phyloP scores from a whole-genome alignment of 1,140 invertebrate genomes.

The Drosophila truncata region DNA sequence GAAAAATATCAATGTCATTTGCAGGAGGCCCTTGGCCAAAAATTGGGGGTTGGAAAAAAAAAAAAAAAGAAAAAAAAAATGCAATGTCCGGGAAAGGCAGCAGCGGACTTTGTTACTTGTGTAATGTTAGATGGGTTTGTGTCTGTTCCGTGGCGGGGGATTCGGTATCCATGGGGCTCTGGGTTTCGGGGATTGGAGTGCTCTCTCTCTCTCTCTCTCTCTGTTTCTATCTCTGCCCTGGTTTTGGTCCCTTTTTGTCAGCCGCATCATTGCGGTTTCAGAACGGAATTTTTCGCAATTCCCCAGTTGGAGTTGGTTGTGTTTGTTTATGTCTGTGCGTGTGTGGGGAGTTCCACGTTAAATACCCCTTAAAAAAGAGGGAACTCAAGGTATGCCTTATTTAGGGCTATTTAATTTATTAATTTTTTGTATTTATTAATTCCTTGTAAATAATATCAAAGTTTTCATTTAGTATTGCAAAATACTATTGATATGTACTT shows the following conservation, averaged over 20 bases:
- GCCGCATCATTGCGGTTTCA: constrained; percentile 71
- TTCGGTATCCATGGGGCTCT: constrained; percentile 1
- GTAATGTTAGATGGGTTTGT: constrained; percentile 56
- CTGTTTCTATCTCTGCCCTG: not conserved
- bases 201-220: not conserved
- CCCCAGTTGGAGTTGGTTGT: constrained; percentile 21
- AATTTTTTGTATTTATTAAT: no score
- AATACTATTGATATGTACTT: no score
- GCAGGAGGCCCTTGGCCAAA: constrained; percentile 46
- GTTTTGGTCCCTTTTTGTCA: not conserved
- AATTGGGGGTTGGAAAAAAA: constrained; percentile 28
- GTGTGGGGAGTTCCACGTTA: not conserved
- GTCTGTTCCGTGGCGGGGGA: constrained; percentile 6
- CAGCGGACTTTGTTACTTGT: constrained; percentile 37
- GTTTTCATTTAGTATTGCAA: no score
- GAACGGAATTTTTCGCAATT: constrained; percentile 45
- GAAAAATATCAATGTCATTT: constrained; percentile 79
- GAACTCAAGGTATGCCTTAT: not conserved
- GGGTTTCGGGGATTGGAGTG: constrained; percentile 1
- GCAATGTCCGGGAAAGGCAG: constrained; percentile 14
- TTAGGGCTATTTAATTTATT: not conserved
- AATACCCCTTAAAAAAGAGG: not conserved
- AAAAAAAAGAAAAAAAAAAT: not conserved
- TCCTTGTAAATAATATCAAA: no score
- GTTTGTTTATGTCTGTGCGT: constrained; percentile 29